Percentiles rank a stretch among this genome's conserved stretches.
Conservation (phyloP, 2,113 vertebrate species). For the Urocitellus parryii region DNA sequence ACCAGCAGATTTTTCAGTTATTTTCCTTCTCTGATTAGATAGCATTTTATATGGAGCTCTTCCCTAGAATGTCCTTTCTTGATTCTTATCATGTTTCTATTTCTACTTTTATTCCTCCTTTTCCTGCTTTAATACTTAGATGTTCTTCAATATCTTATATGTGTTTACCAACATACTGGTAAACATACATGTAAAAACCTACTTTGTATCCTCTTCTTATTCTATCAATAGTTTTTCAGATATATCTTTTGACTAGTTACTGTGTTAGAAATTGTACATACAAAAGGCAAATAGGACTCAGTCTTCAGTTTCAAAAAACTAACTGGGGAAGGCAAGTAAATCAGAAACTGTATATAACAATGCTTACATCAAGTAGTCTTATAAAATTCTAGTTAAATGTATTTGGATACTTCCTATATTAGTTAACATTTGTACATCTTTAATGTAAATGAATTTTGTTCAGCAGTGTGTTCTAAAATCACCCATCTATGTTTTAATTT, state of each 20-base stretch:
- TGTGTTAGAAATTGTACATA: neutral
- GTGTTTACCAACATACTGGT: neutral
- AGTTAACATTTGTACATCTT: neutral
- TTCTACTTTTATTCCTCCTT: neutral
- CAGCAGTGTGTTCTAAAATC: neutral
- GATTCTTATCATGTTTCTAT: neutral
- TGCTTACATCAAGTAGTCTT: neutral
- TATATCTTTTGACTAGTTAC: neutral
- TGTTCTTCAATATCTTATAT: neutral
- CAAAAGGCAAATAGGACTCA: neutral
- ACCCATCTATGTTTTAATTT: neutral
- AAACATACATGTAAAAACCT: neutral
- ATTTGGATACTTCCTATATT: neutral
- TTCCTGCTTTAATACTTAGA: neutral
- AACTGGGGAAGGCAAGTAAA: neutral
- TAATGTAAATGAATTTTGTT: constrained; percentile 19
- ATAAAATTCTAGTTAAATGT: neutral
- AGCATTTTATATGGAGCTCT: neutral
- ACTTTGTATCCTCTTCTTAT: neutral
- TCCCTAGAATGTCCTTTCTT: neutral
- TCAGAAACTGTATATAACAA: neutral
- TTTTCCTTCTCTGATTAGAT: neutral
- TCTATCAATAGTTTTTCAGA: neutral
- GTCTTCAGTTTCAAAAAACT: neutral
- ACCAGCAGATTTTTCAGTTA: constrained; percentile 3